Conservation (phyloP, 2,888 invertebrate genomes). For the Orthosia incerta region DNA sequence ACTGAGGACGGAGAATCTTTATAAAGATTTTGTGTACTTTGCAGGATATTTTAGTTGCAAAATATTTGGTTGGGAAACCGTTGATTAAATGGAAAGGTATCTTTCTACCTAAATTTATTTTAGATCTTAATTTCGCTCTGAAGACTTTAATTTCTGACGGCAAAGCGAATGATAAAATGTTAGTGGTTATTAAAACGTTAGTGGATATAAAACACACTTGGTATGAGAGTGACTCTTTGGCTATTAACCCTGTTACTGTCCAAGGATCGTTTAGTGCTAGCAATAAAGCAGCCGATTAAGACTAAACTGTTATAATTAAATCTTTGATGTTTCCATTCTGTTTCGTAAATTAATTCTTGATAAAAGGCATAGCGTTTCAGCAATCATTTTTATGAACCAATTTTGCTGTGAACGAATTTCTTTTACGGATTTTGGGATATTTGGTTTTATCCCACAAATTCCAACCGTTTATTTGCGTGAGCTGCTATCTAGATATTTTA, state of each 20-base stretch:
- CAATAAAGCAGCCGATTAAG: slow-evolving; percentile 53
- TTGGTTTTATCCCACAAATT: not conserved
- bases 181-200: slow-evolving; percentile 49
- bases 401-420: slow-evolving; percentile 19
- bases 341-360: slow-evolving; percentile 39
- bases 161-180: slow-evolving; percentile 33
- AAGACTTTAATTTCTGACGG: slow-evolving; percentile 46
- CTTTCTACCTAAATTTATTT: not conserved
- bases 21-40: slow-evolving; percentile 37
- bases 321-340: slow-evolving; percentile 37
- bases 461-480: not conserved
- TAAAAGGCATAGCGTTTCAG: slow-evolving; percentile 14
- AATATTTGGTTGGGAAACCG: slow-evolving; percentile 31
- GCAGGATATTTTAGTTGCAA: slow-evolving; percentile 36
- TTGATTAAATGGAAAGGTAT: slow-evolving; percentile 38
- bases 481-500: slow-evolving; percentile 1
- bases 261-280: slow-evolving; percentile 38
- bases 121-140: slow-evolving; percentile 19
- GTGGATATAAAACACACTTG: slow-evolving; percentile 46
- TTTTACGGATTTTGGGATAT: slow-evolving; percentile 13
- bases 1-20: slow-evolving; percentile 31
- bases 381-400: slow-evolving; percentile 20
- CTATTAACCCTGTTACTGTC: slow-evolving; percentile 36
- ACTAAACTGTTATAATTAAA: slow-evolving; percentile 56
- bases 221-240: slow-evolving; percentile 37